A percentile compares a stretch with the other conserved stretches of the same genome.
phyloP scores from a whole-genome alignment of 2,113 vertebrate genomes.

The Amblyopsis rosae region DNA sequence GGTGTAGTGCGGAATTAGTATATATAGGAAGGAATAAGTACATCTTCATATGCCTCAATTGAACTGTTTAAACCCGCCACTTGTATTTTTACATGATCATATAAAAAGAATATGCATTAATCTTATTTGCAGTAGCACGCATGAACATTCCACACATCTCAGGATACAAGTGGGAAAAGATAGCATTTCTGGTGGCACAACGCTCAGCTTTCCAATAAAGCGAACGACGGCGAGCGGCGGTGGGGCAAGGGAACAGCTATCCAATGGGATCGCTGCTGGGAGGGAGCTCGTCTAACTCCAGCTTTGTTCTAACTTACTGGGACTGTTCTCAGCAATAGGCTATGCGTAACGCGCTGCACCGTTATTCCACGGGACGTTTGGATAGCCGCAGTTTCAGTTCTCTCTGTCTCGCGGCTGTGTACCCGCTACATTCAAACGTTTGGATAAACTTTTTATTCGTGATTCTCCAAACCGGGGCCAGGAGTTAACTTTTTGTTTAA shows the following conservation, averaged over 20 bases:
- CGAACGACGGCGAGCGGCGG: slow-evolving; percentile 37
- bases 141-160: no score
- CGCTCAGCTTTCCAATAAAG: slow-evolving; percentile 30
- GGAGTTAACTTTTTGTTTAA: slow-evolving; percentile 9
- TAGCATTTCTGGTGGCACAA: no score
- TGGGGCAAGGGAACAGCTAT: slow-evolving; percentile 29
- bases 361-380: slow-evolving; percentile 71
- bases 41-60: no score
- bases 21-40: not conserved
- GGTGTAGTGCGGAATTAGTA: not conserved
- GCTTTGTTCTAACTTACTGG: slow-evolving; percentile 77
- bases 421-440: not conserved
- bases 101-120: no score
- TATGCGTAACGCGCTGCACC: slow-evolving; percentile 71
- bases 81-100: no score
- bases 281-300: slow-evolving; percentile 68
- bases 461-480: slow-evolving; percentile 10
- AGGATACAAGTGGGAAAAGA: no score
- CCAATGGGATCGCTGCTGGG: slow-evolving; percentile 73
- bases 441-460: slow-evolving; percentile 45
- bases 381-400: slow-evolving; percentile 24
- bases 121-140: no score
- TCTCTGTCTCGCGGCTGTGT: slow-evolving; percentile 13
- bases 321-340: slow-evolving; percentile 49
- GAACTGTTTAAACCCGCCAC: no score